Base-by-base conservation (phyloP, 2,113 vertebrate genomes). In the Stigmatopora nigra region DNA sequence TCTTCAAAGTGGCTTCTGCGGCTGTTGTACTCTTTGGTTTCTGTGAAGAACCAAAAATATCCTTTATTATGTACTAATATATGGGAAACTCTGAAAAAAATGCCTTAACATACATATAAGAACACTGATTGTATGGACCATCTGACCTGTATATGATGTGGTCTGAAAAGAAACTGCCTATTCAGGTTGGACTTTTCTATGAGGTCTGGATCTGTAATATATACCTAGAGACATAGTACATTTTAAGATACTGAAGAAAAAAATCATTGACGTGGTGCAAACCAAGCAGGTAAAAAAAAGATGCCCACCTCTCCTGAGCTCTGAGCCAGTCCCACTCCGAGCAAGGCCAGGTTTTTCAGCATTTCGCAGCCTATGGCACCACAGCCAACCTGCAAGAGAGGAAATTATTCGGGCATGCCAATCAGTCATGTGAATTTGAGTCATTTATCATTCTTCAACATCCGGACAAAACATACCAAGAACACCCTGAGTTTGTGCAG, bases 121-220 rank as follows among this genome's bases (percentile, higher is more conserved):
- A 14, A 12, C 38, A 4, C 8, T 15, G 12, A 55, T 12, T 9
- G 7, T 6, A 4, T 22, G 11, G 36, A n/a, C 46, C 14, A 25
- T 11, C 22, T 77, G 82, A 98, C 97, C 93, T 97, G 96, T 88
- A 99, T 98, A 72, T 99, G 96, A 77, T 91, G 92, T 66, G 96
- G 93, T 86, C 97, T 92, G 80, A 99, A 99, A 49, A 99, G 93
- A 86, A 99, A 99, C 84, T 99, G 96, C 36, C 96, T 91, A 80
- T 99, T 99, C 74, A 99, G 89, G 83, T 99, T 99, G 47, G 97
- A 99, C 85, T 99, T 99, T 89, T 99, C 97, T 79, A 99, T 99
- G 77, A 98, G 92, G 84, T 99, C 96, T 70, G 97, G 97, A 86
- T 99, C 97, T 82, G 97, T 98, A 84, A 98, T 83, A 82, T 92